phyloP scores from a whole-genome alignment of 1,140 invertebrate genomes.

The Caenorhabditis brenneri region DNA sequence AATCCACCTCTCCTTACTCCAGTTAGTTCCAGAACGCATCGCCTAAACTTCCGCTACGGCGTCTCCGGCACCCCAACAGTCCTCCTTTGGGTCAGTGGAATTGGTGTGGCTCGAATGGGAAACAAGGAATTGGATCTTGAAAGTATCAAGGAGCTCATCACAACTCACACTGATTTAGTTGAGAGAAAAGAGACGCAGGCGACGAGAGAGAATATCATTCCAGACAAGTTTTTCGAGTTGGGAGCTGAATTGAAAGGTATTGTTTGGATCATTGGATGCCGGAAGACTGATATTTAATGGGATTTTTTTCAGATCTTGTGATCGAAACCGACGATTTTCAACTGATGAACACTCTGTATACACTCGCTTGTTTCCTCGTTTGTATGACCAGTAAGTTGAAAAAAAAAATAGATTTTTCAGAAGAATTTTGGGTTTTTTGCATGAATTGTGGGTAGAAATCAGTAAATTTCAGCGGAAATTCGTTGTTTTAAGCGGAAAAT shows the following conservation, averaged over 20 bases:
- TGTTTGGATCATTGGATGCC: no score
- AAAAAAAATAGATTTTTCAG: no score
- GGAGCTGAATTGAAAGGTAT: neutral
- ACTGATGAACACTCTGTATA: neutral
- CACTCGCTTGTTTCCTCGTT: neutral
- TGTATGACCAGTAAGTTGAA: slow-evolving; percentile 8
- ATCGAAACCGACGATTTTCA: neutral
- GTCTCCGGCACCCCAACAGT: slow-evolving; percentile 27
- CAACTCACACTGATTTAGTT: neutral
- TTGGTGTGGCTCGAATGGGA: slow-evolving; percentile 4
- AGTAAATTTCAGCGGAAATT: no score
- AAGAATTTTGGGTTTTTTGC: no score
- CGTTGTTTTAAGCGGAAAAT: no score
- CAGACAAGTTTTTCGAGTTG: neutral
- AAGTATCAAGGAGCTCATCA: neutral
- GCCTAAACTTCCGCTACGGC: slow-evolving; percentile 35
- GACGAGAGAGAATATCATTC: neutral
- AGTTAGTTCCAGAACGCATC: slow-evolving; percentile 24
- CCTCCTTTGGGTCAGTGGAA: slow-evolving; percentile 38
- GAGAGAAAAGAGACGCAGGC: neutral
- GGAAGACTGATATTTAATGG: neutral
- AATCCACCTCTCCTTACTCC: no score
- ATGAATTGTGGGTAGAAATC: no score
- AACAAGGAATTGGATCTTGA: neutral
- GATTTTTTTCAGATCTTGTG: neutral